Evolutionary conservation across 2,888 invertebrate genomes (phyloP), one percentile per base, ranked within the genome.

Genomic region (Atrina japonica): DNA sequence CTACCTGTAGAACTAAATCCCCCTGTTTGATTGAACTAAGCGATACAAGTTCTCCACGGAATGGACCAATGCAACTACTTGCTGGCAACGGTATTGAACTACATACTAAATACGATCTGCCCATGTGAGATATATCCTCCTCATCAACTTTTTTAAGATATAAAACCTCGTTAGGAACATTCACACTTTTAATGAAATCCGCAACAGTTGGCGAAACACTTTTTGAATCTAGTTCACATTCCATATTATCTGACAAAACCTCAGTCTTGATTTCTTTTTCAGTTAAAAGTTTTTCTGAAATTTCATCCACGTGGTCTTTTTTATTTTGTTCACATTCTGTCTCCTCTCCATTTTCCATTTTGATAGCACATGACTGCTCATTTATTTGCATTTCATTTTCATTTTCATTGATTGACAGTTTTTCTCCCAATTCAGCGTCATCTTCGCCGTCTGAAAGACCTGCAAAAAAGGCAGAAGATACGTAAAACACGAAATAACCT

Each of bases 11-110:
- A 23, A 86, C 84, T 35, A 84, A 73, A 61, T 86, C 83, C 11
- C 83, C 84, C 41, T 83, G 84, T 45, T 81, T 81, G 53, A 86
- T 80, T 27, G 81, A 81, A 55, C 83, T 83, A 0, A 84, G 77
- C 2, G 83, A 73, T 29, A 85, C 80, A 23, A 83, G 70, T 45
- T 86, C 84, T 21, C 86, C 86, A 43, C 74, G 77, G 67, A 85
- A 86, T 0, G 86, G 85, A 3, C 86, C 86, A n/a, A 87, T 73
- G 50, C 81, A 83, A 45, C 82, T 83, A n/a, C 86, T 85, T 43
- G 81, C 83, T 6, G 83, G 83, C 35, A 87, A 64, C 3, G 83
- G 77, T 35, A 84, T 78, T n/a, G 77, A 76, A 43, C 83, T 77
- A 47, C 82, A 83, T 11, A 86, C 81, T 23, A 82, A 77, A 83